Conservation (phyloP, 2,797 vertebrate genomes). For the Coluber constrictor region DNA sequence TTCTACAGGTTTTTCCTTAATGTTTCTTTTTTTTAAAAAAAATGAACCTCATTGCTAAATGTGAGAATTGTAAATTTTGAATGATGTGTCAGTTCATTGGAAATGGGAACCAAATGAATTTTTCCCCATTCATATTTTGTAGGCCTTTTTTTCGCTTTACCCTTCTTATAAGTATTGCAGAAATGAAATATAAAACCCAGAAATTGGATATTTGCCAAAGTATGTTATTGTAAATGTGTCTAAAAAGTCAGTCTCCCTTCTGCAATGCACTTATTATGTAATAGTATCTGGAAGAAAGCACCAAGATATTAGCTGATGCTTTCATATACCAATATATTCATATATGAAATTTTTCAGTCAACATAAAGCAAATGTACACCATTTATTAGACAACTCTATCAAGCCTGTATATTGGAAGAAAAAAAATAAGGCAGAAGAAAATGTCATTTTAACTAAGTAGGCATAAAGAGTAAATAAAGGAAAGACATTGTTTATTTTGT, state of each 20-base stretch:
- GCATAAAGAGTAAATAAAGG: background rate
- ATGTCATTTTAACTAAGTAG: background rate
- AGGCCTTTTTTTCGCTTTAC: background rate
- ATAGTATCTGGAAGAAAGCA: slow-evolving; percentile 49
- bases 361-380: slow-evolving; percentile 16
- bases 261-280: slow-evolving; percentile 31
- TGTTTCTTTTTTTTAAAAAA: background rate
- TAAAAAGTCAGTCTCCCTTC: background rate
- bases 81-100: background rate
- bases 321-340: slow-evolving; percentile 44
- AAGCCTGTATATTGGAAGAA: background rate
- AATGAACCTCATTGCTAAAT: background rate
- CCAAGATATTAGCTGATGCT: slow-evolving; percentile 42
- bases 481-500: background rate
- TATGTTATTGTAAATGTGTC: slow-evolving; percentile 15
- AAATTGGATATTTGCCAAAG: slow-evolving; percentile 1
- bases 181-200: slow-evolving; percentile 25
- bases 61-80: background rate
- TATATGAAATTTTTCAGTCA: slow-evolving; percentile 11
- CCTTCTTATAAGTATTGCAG: background rate
- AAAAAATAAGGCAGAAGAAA: background rate
- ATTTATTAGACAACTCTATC: background rate
- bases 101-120: background rate
- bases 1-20: background rate
- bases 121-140: background rate